Base-by-base conservation (phyloP, 2,113 vertebrate genomes). In the Panurus biarmicus region DNA sequence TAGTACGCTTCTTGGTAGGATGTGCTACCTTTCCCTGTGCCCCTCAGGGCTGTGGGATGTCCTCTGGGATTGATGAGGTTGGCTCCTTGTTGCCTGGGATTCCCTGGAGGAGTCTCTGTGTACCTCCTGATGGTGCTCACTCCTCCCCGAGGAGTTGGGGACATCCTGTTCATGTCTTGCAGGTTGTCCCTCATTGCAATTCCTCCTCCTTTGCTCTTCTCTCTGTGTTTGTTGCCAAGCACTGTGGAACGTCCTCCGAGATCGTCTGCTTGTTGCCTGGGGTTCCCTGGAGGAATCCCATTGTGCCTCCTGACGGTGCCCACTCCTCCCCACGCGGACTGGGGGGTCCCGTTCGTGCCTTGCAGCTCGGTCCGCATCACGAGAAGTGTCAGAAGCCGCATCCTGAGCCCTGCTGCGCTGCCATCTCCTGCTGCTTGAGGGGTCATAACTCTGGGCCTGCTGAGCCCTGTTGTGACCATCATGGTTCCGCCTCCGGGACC, bases 51-150 rank as follows among this genome's bases (percentile, higher is more conserved):
- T 45, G 13, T 1, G 15, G 15, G 25, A 40, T 14, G 14, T 54
- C 11, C 0, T 0, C 14, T 0, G 1, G 21, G 45, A 26, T 35
- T 5, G 2, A 11, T 0, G 4, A 11, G 38, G 26, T 57, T 1
- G 4, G 6, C 13, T 44, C 19, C 42, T n/a, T 31, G 48, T n/a
- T 5, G 17, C 28, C 33, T 3, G 8, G 6, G 5, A 0, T 14
- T 50, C 31, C 6, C 25, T 42, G 31, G 60, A 73, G 12, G 53
- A 48, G 28, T 5, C 7, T 1, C 0, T 1, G 8, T 17, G 33
- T 22, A 5, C 28, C 1, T 0, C 3, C 35, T n/a, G 33, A 7
- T 0, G 2, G 4, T 14, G 6, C 16, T 48, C 18, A 1, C 33
- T 79, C 51, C 29, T 31, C 9, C 7, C 8, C 0, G 2, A 48